Percentiles rank a stretch among this genome's conserved stretches.
phyloP scores from a whole-genome alignment of 2,888 invertebrate species.

The Ophraella communa region DNA sequence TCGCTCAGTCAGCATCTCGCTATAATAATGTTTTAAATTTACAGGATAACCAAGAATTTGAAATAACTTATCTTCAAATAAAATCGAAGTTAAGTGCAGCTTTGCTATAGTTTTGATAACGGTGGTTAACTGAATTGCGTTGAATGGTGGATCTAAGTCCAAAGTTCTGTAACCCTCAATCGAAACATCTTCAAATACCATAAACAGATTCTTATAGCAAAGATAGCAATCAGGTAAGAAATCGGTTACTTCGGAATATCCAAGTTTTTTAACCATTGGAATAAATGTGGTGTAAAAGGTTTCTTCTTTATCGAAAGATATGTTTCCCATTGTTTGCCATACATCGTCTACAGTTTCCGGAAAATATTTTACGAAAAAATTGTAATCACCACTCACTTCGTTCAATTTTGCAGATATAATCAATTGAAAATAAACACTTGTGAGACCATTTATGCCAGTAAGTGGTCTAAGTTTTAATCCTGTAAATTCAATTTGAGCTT shows the following conservation, averaged over 20 bases:
- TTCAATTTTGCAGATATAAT: constrained; percentile 10
- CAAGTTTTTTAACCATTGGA: constrained; percentile 50
- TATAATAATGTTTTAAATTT: constrained; percentile 33
- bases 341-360: constrained; percentile 37
- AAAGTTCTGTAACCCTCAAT: not conserved
- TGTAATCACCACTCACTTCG: not conserved
- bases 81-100: constrained; percentile 51
- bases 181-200: not conserved
- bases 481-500: constrained; percentile 34
- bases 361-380: constrained; percentile 46
- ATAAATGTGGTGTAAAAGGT: constrained; percentile 58
- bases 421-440: constrained; percentile 45
- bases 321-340: constrained; percentile 22
- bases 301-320: constrained; percentile 43
- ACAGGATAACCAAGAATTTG: constrained; percentile 35
- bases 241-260: constrained; percentile 37
- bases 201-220: constrained; percentile 21
- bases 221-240: constrained; percentile 55
- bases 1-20: not conserved
- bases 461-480: constrained; percentile 34
- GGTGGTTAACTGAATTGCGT: constrained; percentile 39
- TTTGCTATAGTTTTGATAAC: constrained; percentile 46
- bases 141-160: not conserved
- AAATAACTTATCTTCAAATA: constrained; percentile 46
- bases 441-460: constrained; percentile 43